These are phyloP conservation scores for Saiga tatarica DNA, from an alignment of 2,113 vertebrate genomes.

Conservation along the genomic window DNA sequence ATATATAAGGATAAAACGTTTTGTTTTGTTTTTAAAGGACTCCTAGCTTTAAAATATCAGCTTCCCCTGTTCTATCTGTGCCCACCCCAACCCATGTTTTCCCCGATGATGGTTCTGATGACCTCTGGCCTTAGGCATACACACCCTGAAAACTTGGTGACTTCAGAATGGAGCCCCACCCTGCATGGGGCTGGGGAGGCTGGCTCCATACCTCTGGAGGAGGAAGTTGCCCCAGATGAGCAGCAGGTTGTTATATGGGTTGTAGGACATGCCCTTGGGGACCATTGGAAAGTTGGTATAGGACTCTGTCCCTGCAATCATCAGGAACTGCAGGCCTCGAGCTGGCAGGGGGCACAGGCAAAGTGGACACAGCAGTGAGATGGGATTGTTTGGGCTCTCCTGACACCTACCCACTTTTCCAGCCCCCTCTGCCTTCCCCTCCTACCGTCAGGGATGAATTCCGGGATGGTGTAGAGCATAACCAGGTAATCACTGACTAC, in stretches of 20 bases:
- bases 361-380: not conserved
- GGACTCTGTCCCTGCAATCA: conserved; percentile 51
- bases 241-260: conserved; percentile 52
- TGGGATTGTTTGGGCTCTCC: not conserved
- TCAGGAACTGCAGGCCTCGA: conserved; percentile 44
- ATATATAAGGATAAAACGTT: not conserved
- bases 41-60: not conserved
- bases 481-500: not conserved
- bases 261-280: conserved; percentile 66
- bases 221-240: conserved; percentile 80
- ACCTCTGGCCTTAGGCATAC: not conserved
- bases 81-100: not conserved
- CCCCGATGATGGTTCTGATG: not conserved
- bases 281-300: not conserved
- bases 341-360: conserved; percentile 28
- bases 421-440: not conserved
- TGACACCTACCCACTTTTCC: not conserved
- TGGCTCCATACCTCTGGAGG: conserved; percentile 61
- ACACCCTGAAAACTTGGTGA: not conserved
- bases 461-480: not conserved
- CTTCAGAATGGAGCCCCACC: not conserved
- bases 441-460: conserved; percentile 65
- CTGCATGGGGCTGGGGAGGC: too few species aligned
- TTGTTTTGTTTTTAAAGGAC: not conserved
- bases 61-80: not conserved